phyloP scores from a whole-genome alignment of 2,797 vertebrate species.

The Orientallactaga sibirica region DNA sequence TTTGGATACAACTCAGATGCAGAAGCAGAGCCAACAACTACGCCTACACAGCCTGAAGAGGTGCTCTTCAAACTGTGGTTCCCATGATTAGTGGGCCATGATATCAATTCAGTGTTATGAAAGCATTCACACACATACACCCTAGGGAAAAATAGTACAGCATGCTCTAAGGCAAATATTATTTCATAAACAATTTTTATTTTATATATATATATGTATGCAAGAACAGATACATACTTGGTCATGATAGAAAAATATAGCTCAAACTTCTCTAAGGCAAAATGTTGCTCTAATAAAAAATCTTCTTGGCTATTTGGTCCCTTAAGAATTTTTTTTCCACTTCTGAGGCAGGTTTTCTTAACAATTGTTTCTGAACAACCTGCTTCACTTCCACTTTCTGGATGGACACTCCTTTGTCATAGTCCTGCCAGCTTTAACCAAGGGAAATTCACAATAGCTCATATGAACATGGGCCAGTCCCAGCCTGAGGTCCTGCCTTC shows the following conservation, averaged over 20 bases:
- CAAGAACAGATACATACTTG: background rate
- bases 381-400: background rate
- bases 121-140: background rate
- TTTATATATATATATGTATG: background rate
- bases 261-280: background rate
- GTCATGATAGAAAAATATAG: conserved; percentile 32
- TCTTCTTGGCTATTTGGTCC: background rate
- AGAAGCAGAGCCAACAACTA: background rate
- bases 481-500: background rate
- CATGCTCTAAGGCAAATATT: background rate
- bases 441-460: background rate
- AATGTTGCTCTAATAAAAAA: conserved; percentile 1
- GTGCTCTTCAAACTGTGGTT: conserved; percentile 19
- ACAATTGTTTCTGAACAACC: background rate
- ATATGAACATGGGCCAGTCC: background rate
- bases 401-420: background rate
- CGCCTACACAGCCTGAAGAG: background rate
- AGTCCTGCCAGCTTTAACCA: background rate
- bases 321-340: background rate
- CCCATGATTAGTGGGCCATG: background rate
- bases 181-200: conserved; percentile 48
- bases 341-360: background rate
- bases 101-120: conserved; percentile 32
- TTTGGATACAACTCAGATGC: background rate
- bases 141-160: background rate